phyloP scores from a whole-genome alignment of 2,888 invertebrate species.

The Hemicrepidius hirtus region DNA sequence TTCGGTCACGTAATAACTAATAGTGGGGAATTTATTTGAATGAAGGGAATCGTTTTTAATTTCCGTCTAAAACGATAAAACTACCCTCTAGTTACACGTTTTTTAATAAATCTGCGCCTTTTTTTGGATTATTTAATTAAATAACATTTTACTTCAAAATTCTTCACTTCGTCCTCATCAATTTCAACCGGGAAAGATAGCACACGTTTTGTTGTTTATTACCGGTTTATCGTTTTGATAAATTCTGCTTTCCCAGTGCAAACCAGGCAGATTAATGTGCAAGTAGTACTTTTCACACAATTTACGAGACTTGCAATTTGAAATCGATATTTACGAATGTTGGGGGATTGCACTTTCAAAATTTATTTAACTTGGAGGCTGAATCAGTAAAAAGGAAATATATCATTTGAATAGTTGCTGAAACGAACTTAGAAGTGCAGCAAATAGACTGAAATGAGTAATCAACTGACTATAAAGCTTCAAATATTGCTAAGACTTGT shows the following conservation, averaged over 20 bases:
- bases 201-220: slow-evolving; percentile 16
- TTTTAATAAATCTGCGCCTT: too few relatives aligned
- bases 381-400: not conserved
- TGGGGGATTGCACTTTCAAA: not conserved
- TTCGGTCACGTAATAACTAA: too few relatives aligned
- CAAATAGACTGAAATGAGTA: too few relatives aligned
- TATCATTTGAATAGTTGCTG: too few relatives aligned
- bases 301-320: slow-evolving; percentile 20
- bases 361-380: not conserved
- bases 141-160: too few relatives aligned
- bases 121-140: too few relatives aligned
- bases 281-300: slow-evolving; percentile 18
- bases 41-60: too few relatives aligned
- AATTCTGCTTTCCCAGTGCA: slow-evolving; percentile 10
- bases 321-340: slow-evolving; percentile 12
- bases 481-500: too few relatives aligned
- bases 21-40: too few relatives aligned
- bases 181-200: slow-evolving; percentile 1
- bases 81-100: not conserved
- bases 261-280: slow-evolving; percentile 21
- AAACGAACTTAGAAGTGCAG: too few relatives aligned
- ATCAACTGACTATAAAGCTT: too few relatives aligned
- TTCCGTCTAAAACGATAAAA: not conserved
- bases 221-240: slow-evolving; percentile 18
- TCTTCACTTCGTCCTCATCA: not conserved